These are phyloP conservation scores for Tetragnatha montana DNA, from an alignment of 2,888 invertebrate genomes.

Conservation along the genomic window DNA sequence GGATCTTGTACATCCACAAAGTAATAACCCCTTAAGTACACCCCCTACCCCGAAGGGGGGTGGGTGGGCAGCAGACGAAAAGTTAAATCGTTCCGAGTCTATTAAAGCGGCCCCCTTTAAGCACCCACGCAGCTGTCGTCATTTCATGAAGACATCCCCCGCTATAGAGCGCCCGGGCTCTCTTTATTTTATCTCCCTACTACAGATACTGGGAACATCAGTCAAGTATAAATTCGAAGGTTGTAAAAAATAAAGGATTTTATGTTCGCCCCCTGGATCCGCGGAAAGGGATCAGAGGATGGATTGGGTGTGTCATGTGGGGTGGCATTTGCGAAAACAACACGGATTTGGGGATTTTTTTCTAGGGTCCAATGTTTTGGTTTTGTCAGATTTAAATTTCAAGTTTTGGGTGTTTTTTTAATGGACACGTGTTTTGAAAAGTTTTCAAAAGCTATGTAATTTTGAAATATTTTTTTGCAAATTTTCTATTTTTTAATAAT, in stretches of 20 bases:
- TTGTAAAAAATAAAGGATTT: slow-evolving; percentile 69
- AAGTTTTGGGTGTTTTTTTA: background rate
- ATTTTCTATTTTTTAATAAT: no score
- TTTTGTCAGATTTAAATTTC: background rate
- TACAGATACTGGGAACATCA: slow-evolving; percentile 69
- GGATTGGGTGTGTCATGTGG: background rate
- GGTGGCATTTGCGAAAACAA: background rate
- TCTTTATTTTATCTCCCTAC: slow-evolving; percentile 67
- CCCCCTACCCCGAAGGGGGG: background rate
- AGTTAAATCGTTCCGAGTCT: slow-evolving; percentile 70
- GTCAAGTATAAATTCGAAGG: slow-evolving; percentile 66
- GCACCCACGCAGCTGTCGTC: slow-evolving; percentile 66
- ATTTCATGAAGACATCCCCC: slow-evolving; percentile 66
- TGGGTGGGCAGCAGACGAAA: slow-evolving; percentile 59
- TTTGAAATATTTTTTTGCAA: no score
- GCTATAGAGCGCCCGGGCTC: slow-evolving; percentile 35
- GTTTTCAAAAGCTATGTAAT: background rate
- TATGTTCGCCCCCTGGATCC: slow-evolving; percentile 50
- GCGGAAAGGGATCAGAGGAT: slow-evolving; percentile 59
- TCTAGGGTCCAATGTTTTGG: background rate
- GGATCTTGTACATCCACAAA: slow-evolving; percentile 68
- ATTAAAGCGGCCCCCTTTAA: slow-evolving; percentile 68
- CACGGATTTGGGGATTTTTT: background rate
- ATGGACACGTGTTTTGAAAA: background rate
- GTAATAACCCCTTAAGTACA: slow-evolving; percentile 70